Evolutionary conservation across 2,113 vertebrate genomes (phyloP).

Genomic region (Pleuronectes platessa): DNA sequence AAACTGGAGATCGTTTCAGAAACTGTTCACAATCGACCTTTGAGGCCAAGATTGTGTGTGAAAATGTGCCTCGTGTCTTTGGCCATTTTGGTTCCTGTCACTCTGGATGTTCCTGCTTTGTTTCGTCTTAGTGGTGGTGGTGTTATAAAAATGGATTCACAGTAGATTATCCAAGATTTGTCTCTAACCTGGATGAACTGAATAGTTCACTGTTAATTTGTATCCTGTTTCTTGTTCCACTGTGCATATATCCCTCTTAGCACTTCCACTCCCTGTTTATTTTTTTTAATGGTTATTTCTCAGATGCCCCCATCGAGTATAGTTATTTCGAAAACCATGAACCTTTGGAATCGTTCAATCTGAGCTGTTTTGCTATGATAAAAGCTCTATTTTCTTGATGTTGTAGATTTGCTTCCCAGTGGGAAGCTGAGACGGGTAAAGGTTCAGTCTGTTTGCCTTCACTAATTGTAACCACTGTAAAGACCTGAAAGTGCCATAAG

Average conservation of each 20-base stretch:
- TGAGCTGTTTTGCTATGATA: constrained; percentile 7
- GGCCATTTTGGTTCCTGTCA: constrained; percentile 40
- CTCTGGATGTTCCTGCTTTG: constrained; percentile 34
- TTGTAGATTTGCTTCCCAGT: constrained; percentile 53
- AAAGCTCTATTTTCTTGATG: constrained; percentile 42
- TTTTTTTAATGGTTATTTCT: constrained; percentile 36
- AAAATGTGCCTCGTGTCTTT: constrained; percentile 59
- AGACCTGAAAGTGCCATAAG: constrained; percentile 80
- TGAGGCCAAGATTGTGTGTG: constrained; percentile 37
- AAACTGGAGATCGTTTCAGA: constrained; percentile 37
- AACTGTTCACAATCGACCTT: constrained; percentile 31
- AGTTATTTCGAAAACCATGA: constrained; percentile 11
- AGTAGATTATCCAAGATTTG: constrained; percentile 8
- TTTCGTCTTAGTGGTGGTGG: constrained; percentile 14
- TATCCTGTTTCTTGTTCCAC: constrained; percentile 67
- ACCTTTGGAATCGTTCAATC: constrained; percentile 22
- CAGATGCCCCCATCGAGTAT: constrained; percentile 20
- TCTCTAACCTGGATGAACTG: constrained; percentile 41
- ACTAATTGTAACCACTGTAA: constrained; percentile 71
- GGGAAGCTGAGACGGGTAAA: constrained; percentile 65
- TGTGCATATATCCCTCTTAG: constrained; percentile 69
- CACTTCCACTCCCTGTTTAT: constrained; percentile 53
- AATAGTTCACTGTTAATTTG: constrained; percentile 57
- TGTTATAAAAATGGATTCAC: constrained; percentile 31
- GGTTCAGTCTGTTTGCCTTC: constrained; percentile 74